Evolutionary conservation across 2,797 vertebrate genomes (phyloP).

Genomic region (Mormyrops attenuatus): DNA sequence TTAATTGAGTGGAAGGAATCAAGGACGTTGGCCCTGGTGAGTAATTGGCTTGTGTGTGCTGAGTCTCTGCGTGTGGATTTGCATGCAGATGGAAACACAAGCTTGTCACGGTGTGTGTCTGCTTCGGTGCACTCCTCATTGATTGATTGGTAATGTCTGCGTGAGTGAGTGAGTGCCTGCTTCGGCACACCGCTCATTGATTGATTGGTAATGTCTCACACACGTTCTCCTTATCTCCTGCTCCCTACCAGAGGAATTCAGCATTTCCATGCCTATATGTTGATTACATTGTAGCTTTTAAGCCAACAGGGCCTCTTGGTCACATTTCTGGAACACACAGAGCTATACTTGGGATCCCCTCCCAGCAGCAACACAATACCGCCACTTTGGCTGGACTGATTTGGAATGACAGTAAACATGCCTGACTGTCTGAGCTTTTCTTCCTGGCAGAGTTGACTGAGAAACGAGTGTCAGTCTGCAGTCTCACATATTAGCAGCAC

Average conservation of each 20-base stretch:
- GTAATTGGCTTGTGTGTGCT: neutral
- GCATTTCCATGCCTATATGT: neutral
- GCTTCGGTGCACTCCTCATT: neutral
- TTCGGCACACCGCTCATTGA: neutral
- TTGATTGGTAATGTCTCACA: neutral
- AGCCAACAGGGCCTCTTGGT: neutral
- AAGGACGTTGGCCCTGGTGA: neutral
- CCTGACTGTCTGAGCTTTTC: neutral
- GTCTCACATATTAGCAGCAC: neutral
- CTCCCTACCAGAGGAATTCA: neutral
- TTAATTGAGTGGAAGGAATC: neutral
- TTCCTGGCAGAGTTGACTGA: neutral
- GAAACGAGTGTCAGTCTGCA: neutral
- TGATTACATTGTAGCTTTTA: neutral
- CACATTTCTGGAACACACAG: neutral
- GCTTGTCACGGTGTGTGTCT: neutral
- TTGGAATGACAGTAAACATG: neutral
- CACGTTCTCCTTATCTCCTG: neutral
- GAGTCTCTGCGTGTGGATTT: neutral
- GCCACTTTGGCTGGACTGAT: neutral
- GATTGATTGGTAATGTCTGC: neutral
- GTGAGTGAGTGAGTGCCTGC: neutral
- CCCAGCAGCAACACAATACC: neutral
- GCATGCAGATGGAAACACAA: neutral
- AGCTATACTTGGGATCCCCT: neutral